These are phyloP conservation scores for Nomada flava DNA, from an alignment of 2,888 invertebrate genomes.

Conservation along the genomic window DNA sequence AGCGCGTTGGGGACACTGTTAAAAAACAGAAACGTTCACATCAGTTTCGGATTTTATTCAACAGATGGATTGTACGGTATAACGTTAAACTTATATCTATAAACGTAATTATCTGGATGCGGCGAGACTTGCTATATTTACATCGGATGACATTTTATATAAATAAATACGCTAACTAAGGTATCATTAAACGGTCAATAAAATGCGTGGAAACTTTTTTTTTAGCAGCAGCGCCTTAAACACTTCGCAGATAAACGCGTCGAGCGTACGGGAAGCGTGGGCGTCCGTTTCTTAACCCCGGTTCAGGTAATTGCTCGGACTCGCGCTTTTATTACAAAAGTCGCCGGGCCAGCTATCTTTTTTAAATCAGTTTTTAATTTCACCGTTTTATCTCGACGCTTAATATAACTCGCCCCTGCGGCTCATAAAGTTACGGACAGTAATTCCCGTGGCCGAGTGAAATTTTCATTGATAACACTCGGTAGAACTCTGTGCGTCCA, in stretches of 20 bases:
- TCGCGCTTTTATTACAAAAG: slow-evolving; percentile 56
- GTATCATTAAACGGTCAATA: too few species aligned
- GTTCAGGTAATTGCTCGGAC: slow-evolving; percentile 55
- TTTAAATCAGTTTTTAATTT: slow-evolving; percentile 67
- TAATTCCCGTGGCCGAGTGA: slow-evolving; percentile 47
- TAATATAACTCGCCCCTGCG: slow-evolving; percentile 55
- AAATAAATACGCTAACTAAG: too few species aligned
- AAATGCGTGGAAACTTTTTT: neutral
- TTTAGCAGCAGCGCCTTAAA: neutral
- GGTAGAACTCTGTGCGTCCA: slow-evolving; percentile 5
- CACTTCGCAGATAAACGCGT: neutral
- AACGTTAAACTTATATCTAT: too few species aligned
- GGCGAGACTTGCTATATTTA: too few species aligned
- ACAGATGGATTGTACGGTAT: too few species aligned
- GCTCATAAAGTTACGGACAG: slow-evolving; percentile 60
- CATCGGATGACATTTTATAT: too few species aligned
- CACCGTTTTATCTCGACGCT: slow-evolving; percentile 58
- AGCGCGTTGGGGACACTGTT: too few species aligned
- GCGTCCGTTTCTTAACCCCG: slow-evolving; percentile 49
- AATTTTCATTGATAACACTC: slow-evolving; percentile 60
- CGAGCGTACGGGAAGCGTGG: neutral
- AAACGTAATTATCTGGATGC: too few species aligned
- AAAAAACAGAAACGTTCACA: too few species aligned
- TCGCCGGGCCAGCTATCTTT: slow-evolving; percentile 51
- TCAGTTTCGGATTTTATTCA: too few species aligned